Evolutionary conservation across 2,113 vertebrate species (phyloP), one percentile per base, ranked within the genome.

Genomic region (Chroicocephalus ridibundus): DNA sequence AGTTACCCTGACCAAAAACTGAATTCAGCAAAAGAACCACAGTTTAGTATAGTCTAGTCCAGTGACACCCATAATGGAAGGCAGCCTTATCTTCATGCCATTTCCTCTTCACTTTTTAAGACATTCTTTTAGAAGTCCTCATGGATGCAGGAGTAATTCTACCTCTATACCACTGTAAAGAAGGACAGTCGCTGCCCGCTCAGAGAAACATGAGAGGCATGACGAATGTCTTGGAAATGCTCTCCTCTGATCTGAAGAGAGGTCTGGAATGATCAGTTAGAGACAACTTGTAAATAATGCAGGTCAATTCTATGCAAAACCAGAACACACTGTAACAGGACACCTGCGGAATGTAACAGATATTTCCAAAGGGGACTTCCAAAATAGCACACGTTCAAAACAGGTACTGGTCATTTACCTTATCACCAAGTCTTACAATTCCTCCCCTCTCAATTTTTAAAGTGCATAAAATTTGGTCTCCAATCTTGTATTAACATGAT

Each of bases 201-300:
- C 22, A 34, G 22, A 91, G 55, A 20, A 91, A 79, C 32, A 51
- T 14, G 25, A 57, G 19, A 51, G 79, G n/a, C 19, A 6, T 25
- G n/a, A 72, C 47, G 74, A 74, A 52, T 36, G 54, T 26, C 40
- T 65, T 72, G 49, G 68, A 86, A 95, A 94, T 90, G 2, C 88
- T 66, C 85, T 85, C 25, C 79, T 90, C 40, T 40, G 46, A 84
- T 86, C 21, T 82, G 52, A 75, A 62, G n/a, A 81, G 69, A 58
- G 61, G 42, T 38, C 42, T 36, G 11, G 44, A 76, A 86, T 36
- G 44, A 86, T 72, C 3, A 8, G 27, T 64, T 80, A 65, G 17
- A 71, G 65, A 85, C 62, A 94, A 69, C 80, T 38, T 74, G 49
- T 93, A 83, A 93, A 96, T 81, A 88, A 93, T 47, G 68, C 68